Evolutionary conservation across 1,140 invertebrate species (phyloP).

Genomic region (Habropoda laboriosa): DNA sequence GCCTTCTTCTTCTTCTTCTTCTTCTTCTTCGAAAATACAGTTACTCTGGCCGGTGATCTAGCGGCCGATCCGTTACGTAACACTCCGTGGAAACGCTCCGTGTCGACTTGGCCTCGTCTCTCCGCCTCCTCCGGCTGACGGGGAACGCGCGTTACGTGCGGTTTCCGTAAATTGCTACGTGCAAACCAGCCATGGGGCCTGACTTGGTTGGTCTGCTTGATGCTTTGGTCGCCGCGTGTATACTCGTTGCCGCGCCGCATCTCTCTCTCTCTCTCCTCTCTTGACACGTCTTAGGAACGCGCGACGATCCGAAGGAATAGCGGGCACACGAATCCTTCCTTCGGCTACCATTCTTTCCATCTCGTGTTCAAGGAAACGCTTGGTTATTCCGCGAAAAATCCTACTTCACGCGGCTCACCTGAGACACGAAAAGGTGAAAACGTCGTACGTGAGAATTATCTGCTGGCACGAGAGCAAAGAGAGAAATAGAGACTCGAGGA

Average conservation of each 20-base stretch:
- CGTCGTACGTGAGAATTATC: constrained; percentile 51
- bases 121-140: constrained; percentile 34
- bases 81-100: constrained; percentile 65
- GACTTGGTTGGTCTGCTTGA: constrained; percentile 2
- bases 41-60: constrained; percentile 64
- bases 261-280: neutral
- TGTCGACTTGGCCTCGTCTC: constrained; percentile 36
- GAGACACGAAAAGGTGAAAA: constrained; percentile 44
- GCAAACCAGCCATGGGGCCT: constrained; percentile 48
- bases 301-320: neutral
- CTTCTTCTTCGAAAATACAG: constrained; percentile 66
- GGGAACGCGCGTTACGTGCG: constrained; percentile 71
- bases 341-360: too few relatives aligned
- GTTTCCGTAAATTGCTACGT: constrained; percentile 76
- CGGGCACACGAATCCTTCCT: too few relatives aligned
- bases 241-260: constrained; percentile 18
- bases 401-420: neutral
- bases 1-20: too few relatives aligned
- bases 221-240: constrained; percentile 8
- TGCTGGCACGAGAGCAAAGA: constrained; percentile 11
- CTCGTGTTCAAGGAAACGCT: constrained; percentile 23
- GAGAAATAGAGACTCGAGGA: neutral
- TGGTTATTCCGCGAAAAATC: constrained; percentile 43
- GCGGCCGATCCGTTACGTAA: constrained; percentile 69
- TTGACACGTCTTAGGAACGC: constrained; percentile 30